Evolutionary conservation across 2,888 invertebrate species (phyloP), one percentile per base, ranked within the genome.

Genomic region (Acleris holmiana): DNA sequence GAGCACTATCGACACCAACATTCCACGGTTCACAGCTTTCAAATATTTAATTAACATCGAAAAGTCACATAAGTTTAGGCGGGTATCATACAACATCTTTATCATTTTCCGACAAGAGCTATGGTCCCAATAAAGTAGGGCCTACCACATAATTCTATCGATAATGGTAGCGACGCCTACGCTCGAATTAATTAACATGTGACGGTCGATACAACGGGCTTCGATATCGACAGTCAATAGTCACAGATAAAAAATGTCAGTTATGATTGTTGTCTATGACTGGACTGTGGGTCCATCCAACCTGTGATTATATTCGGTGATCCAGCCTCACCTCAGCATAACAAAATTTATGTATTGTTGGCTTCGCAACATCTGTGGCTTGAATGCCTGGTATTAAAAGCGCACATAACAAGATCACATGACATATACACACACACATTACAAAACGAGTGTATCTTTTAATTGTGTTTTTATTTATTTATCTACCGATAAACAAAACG

Each of bases 181-280:
- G 80, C 84, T 80, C 75, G 87, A 88, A 89, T 90, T 90, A 91
- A 91, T 91, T 91, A 91, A 88, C 90, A 89, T 85, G 77, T 84
- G 75, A 71, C 72, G 77, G 82, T 84, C 80, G 85, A 78, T 82
- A 81, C 76, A 79, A 79, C 76, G 60, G 76, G 86, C 89, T 88
- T 76, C 79, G 89, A 89, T 90, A 80, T 86, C 78, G 80, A 83
- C 79, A 76, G 41, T 58, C 19, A n/a, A 58, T 49, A 23, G 40
- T 15, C 56, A 41, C 44, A 50, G 49, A 35, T 51, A 53, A 15
- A 35, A 15, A 53, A 3, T 35, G 35, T 35, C 10, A 35, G 13
- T 35, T 35, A 25, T 25, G 8, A 6, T 23, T n/a, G 0, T 25
- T 25, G 25, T 25, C 25, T 8, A 25, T 25, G 7, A 25, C 29